These are phyloP conservation scores for Heliconius erato DNA, from an alignment of 2,888 invertebrate genomes.

Conservation along the genomic window DNA sequence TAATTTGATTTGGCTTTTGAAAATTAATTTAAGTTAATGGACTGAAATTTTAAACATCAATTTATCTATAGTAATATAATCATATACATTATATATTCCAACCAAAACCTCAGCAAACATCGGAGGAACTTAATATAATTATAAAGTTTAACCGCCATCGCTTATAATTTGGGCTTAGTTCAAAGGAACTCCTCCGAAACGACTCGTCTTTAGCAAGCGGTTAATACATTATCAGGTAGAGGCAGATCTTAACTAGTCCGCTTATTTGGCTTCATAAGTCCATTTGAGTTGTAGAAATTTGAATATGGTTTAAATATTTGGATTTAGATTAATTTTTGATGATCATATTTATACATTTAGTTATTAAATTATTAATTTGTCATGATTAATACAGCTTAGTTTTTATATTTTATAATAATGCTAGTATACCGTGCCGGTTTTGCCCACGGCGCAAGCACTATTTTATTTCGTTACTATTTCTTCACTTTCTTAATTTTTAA, in stretches of 20 bases:
- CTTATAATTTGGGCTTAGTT: background rate
- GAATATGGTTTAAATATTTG: background rate
- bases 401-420: background rate
- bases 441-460: no score
- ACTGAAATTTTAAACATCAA: background rate
- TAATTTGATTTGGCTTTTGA: background rate
- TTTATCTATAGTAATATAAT: background rate
- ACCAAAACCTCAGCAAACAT: background rate
- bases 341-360: background rate
- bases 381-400: background rate
- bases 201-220: constrained; percentile 42
- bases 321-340: background rate
- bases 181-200: constrained; percentile 30
- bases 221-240: constrained; percentile 39
- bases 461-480: no score
- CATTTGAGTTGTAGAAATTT: constrained; percentile 20
- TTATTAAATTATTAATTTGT: background rate
- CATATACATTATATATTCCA: background rate
- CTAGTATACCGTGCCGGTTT: no score
- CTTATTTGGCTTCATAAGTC: constrained; percentile 24
- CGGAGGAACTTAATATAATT: background rate
- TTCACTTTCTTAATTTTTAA: no score
- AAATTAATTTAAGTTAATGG: background rate
- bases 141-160: constrained; percentile 7
- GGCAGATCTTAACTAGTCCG: constrained; percentile 24